Base-by-base conservation (phyloP, 2,888 invertebrate species). In the Hemaris fuciformis region DNA sequence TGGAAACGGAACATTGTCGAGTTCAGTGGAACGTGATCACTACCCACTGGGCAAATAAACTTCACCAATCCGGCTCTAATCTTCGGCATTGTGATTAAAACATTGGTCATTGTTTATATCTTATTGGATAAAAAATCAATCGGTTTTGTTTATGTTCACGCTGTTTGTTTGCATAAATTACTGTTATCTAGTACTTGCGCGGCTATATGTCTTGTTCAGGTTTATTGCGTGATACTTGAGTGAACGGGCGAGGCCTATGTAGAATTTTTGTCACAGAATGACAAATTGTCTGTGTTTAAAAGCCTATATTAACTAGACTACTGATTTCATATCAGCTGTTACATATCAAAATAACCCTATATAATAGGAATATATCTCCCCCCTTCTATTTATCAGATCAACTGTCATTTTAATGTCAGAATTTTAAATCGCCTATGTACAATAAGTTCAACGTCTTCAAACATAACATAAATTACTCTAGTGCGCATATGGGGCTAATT, bases 1-100 rank as follows among this genome's bases (percentile, higher is more conserved):
- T 87, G 84, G 77, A 89, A 88, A 82, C 88, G 85, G 85, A 85
- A 81, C 79, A 71, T 66, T 72, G 64, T 79, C 70, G 65, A 71
- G 65, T 64, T 67, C 69, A 62, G 64, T 66, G 64, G 69, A 75
- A 75, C 80, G 79, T 83, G 80, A 81, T 78, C 71, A 61, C 75
- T 58, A 71, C 78, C 74, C 73, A 79, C 77, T 57, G 7, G 15
- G 41, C 38, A 34, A 53, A 41, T 48, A 25, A 25, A 53, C 53
- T 53, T 31, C 31, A 53, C 38, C 41, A 27, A 41, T 25, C 25
- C 25, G 22, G 46, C 34, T 59, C n/a, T 22, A 58, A 20, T n/a
- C n/a, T 5, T 31, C 59, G 31, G 27, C 59, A 53, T 34, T 57
- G 46, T 59, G 15, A 59, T 48, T 59, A 46, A 38, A 59, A 48